Conservation (phyloP, 2,797 vertebrate species). For the Mormyrus proboscirostris region DNA sequence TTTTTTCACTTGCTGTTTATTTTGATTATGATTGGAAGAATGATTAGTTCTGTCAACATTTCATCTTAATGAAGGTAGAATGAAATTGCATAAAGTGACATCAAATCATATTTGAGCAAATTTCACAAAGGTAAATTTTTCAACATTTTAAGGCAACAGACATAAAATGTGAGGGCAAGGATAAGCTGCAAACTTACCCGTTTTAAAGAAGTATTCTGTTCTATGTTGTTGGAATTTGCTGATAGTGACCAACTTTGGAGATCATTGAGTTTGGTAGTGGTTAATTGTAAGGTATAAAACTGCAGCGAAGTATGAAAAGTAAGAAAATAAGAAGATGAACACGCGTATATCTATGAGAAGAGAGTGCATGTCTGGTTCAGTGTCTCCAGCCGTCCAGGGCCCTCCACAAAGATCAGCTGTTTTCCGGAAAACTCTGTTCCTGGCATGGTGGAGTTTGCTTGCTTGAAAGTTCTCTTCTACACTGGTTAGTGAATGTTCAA, state of each 20-base stretch:
- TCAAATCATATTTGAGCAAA: background rate
- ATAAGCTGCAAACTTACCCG: background rate
- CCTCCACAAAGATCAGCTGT: background rate
- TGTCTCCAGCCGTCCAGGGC: background rate
- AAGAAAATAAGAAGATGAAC: background rate
- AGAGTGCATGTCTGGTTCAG: background rate
- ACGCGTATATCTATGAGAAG: background rate
- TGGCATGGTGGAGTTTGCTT: background rate
- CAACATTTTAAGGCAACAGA: background rate
- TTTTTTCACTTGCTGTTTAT: background rate
- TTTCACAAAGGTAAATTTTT: background rate
- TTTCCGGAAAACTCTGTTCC: background rate
- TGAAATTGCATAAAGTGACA: background rate
- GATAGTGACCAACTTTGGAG: background rate
- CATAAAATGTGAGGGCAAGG: background rate
- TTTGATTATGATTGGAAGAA: background rate
- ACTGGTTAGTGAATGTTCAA: background rate
- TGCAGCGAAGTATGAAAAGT: background rate
- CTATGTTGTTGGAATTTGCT: background rate
- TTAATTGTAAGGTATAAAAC: background rate
- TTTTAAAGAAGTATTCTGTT: background rate
- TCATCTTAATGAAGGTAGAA: background rate
- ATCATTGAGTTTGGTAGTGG: background rate
- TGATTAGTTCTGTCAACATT: background rate
- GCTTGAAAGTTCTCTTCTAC: background rate